Evolutionary conservation across 2,888 invertebrate species (phyloP), one percentile per base, ranked within the genome.

Genomic region (Dolichopus griseipennis): DNA sequence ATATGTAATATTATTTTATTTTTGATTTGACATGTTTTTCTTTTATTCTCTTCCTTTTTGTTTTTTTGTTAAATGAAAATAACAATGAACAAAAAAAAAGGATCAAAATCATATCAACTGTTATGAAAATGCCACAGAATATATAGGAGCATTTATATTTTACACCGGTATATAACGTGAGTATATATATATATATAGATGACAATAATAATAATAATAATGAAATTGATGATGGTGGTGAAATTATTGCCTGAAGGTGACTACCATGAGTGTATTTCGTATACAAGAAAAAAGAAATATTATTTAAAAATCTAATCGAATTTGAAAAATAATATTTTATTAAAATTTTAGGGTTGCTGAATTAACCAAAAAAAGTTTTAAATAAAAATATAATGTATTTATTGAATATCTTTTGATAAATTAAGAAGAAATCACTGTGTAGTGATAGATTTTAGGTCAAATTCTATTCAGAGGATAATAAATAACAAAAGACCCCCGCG

Each of bases 241-340:
- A n/a, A 52, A 52, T 52, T 52, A 52, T 52, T 52, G 52, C 52
- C 52, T n/a, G 18, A 52, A 52, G 52, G 52, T 52, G 15, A 52
- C 52, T 15, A 18, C 41, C 6, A 52, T n/a, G 18, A 52, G 18
- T n/a, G 52, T 52, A 52, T 52, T n/a, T 18, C 27, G 27, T 27
- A 4, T 27, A 27, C 5, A 27, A 27, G 18, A 52, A 52, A 37
- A 8, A 37, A 37, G 3, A 27, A 27, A 27, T 4, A 27, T 4
- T 27, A 27, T 4, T 5, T 27, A 27, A 27, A 27, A 27, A 27
- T n/a, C 27, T 5, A 27, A 27, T 27, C 27, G 27, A 27, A 27
- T 27, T 27, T 27, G 27, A 27, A 27, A 27, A 27, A 27, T 27
- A 27, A 27, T 27, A 27, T 27, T 27, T 27, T 27, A 27, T 27